Evolutionary conservation across 2,797 vertebrate species (phyloP), one percentile per base, ranked within the genome.

Genomic region (Anabacerthia variegaticeps): DNA sequence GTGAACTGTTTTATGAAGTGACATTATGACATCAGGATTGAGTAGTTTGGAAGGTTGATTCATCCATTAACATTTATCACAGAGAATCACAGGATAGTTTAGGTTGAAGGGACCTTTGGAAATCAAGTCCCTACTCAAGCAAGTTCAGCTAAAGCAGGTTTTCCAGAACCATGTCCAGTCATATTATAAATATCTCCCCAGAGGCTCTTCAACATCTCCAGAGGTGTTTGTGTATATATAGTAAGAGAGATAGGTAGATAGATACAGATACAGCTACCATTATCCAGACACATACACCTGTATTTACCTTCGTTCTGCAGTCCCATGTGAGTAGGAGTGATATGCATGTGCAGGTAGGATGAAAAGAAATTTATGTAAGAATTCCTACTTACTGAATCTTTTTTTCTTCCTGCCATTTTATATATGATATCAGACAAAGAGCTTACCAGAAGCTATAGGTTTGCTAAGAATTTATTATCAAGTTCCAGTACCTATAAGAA

Each of bases 381-480:
- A 82, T 55, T 91, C 13, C 24, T 72, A 7, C 26, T 46, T 59
- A 51, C 8, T 14, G 20, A 46, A 34, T 44, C n/a, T 73, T 79
- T 89, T 5, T 44, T 91, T 77, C 48, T 77, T 83, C 36, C 22
- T 77, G 7, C 7, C 4, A 58, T 84, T 67, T 80, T 32, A 10
- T 58, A 32, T 36, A 4, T 37, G 15, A 36, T 28, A 39, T 46
- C 39, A 32, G 19, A 30, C 16, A 66, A 87, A 36, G 19, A 63
- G 14, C 9, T 52, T 59, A 52, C 51, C 41, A 69, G 51, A 85
- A 32, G 7, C 14, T 44, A 16, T 32, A 23, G 11, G 20, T 66
- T 83, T 83, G 48, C 61, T 52, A 59, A 63, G 34, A 88, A 63
- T n/a, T 80, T n/a, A 39, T 89, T 83, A 79, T 89, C 56, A 73